Evolutionary conservation across 2,113 vertebrate genomes (phyloP), one percentile per base, ranked within the genome.

Genomic region (Dasyornis broadbenti): DNA sequence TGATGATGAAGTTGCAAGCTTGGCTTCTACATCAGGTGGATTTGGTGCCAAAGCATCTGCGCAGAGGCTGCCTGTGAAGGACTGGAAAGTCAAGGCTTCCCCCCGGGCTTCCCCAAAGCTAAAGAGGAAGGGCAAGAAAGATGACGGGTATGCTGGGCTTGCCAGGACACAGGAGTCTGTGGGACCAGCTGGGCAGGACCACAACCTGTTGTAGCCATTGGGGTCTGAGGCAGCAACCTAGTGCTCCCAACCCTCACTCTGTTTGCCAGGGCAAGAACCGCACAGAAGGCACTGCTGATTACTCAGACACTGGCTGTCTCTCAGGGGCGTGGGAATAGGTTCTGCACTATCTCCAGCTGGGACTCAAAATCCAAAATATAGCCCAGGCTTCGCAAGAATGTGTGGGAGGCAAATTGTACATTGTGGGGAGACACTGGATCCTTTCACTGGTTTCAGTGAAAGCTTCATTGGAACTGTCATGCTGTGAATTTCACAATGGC

Each of bases 1-100:
- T 5, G 99, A 99, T 59, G 99, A 99, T 65, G 99, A 99, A 96
- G 98, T 99, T 63, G 98, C 98, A 40, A 99, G 98, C 90, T 98
- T 99, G 86, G 99, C 98, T 33, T 98, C 99, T 35, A 98, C 98
- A 0, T 98, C 99, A 10, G 98, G 98, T 63, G 98, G 98, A 86
- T 99, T 98, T 92, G 98, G 98, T 82, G 93, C 98, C 96, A 99
- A 99, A 96, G 95, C 97, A 13, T 96, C 99, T 10, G 97, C 98
- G 18, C 98, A 99, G 95, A 98, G 99, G 92, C 98, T 99, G 22
- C 98, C 98, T 7, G 97, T 98, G n/a, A 99, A 99, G 93, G 99
- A 99, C 90, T 99, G 99, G 99, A 99, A 99, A 90, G 95, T 97
- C 65, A 98, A 98, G 80, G 97, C 97, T 3, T 99, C 99, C 13